Evolutionary conservation across 2,113 vertebrate genomes (phyloP).

Genomic region (Protobothrops mucrosquamatus): DNA sequence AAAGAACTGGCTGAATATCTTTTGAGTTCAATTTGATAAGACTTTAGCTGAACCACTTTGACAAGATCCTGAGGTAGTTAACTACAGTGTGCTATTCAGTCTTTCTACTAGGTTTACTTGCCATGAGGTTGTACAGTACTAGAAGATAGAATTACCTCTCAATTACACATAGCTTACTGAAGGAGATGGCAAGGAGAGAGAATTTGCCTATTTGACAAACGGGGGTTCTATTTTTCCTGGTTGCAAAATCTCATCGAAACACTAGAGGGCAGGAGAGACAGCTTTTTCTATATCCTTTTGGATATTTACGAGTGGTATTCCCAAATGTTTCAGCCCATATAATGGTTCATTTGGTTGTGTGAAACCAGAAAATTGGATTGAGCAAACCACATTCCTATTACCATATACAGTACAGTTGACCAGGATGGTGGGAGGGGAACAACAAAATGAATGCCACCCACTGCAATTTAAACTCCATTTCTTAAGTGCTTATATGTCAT

Average conservation of each 20-base stretch:
- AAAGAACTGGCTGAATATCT: not conserved
- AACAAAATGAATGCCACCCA: not conserved
- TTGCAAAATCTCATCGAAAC: not conserved
- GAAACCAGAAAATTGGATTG: not conserved
- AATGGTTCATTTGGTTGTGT: not conserved
- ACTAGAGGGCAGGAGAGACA: not conserved
- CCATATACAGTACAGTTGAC: not conserved
- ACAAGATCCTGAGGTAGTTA: not conserved
- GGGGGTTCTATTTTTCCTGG: not conserved
- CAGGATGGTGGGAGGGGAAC: not conserved
- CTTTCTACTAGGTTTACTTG: not conserved
- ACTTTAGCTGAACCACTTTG: not conserved
- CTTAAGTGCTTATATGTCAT: not conserved
- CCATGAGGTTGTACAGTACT: not conserved
- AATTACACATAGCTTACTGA: slow-evolving; percentile 26
- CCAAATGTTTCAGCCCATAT: not conserved
- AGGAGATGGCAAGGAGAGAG: slow-evolving; percentile 20
- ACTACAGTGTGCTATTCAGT: not conserved
- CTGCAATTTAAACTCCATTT: not conserved
- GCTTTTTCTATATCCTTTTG: not conserved
- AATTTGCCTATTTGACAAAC: not conserved
- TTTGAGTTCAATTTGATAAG: slow-evolving; percentile 6
- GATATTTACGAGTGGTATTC: not conserved
- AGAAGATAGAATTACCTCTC: slow-evolving; percentile 28
- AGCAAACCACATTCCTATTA: not conserved